A percentile compares a stretch with the other conserved stretches of the same genome.
phyloP scores from a whole-genome alignment of 30 jellyfish, hydroid and myxozoan species.

The Nemopilema nomurai region DNA sequence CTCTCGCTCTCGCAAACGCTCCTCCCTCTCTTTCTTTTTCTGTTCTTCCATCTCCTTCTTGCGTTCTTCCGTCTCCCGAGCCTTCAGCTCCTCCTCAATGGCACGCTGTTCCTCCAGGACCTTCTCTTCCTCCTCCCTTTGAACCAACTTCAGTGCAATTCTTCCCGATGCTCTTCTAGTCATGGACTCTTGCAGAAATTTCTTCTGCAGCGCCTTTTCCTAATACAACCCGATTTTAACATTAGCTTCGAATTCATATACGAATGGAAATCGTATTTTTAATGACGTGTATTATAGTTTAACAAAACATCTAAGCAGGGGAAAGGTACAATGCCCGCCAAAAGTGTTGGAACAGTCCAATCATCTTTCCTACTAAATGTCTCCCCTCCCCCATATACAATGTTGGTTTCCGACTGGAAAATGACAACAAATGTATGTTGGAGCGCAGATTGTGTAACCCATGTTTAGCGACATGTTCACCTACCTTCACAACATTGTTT shows the following conservation, averaged over 20 bases:
- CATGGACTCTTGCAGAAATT: conserved; percentile 61
- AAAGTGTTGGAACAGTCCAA: too few relatives aligned
- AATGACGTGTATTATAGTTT: too few relatives aligned
- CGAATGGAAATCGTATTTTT: too few relatives aligned
- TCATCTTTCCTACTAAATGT: too few relatives aligned
- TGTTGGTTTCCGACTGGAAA: too few relatives aligned
- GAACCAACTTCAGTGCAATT: conserved; percentile 65
- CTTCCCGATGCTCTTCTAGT: conserved; percentile 94
- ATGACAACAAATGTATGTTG: too few relatives aligned
- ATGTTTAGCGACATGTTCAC: too few relatives aligned
- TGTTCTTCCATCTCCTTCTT: conserved; percentile 77
- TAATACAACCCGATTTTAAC: not conserved
- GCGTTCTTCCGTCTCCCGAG: conserved; percentile 79
- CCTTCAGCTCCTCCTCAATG: conserved; percentile 54
- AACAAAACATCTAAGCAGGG: too few relatives aligned
- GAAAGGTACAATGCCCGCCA: too few relatives aligned
- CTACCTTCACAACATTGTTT: too few relatives aligned
- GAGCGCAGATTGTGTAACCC: too few relatives aligned
- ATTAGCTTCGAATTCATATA: not conserved
- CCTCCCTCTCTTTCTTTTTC: conserved; percentile 76
- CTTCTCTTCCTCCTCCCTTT: conserved; percentile 80
- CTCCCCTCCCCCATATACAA: too few relatives aligned
- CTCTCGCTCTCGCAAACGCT: conserved; percentile 77
- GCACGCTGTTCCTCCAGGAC: conserved; percentile 34
- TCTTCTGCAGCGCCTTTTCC: conserved; percentile 87